These are phyloP conservation scores for Porites cylindrica DNA, from an alignment of 92 coral and sea anemone species.

Conservation along the genomic window DNA sequence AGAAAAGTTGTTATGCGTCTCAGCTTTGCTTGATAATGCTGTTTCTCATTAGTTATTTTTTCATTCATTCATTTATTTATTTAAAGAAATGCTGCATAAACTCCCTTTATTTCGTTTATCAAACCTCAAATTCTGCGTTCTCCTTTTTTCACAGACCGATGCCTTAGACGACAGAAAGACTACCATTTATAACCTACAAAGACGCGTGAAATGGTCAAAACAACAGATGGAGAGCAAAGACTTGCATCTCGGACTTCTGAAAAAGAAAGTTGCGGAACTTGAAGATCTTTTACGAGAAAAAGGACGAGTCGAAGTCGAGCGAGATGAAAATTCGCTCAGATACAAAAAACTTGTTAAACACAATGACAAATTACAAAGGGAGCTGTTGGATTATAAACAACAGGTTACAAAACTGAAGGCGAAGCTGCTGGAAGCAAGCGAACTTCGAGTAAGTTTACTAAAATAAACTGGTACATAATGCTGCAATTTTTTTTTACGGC, in stretches of 20 bases:
- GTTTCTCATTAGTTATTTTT: too few relatives aligned
- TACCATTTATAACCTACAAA: constrained; percentile 92
- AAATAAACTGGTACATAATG: neutral
- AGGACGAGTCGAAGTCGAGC: constrained; percentile 93
- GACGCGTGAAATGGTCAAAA: constrained; percentile 96
- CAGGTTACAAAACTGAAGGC: constrained; percentile 89
- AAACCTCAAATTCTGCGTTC: neutral
- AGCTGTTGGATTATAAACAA: constrained; percentile 89
- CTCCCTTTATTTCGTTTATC: too few relatives aligned
- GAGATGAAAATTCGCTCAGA: constrained; percentile 92
- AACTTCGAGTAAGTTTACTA: constrained; percentile 79
- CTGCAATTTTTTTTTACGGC: too few relatives aligned
- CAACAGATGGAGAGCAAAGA: constrained; percentile 98
- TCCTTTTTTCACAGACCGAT: constrained; percentile 71
- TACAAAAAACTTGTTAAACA: constrained; percentile 91
- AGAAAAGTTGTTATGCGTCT: too few relatives aligned
- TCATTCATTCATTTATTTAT: too few relatives aligned
- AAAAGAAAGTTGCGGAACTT: constrained; percentile 86
- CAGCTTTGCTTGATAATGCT: too few relatives aligned
- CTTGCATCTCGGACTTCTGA: constrained; percentile 86
- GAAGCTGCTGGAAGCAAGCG: constrained; percentile 87
- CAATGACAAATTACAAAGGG: constrained; percentile 94
- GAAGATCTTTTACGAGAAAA: constrained; percentile 91
- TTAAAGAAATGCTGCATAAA: too few relatives aligned
- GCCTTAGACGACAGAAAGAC: constrained; percentile 97